Conservation (phyloP, 2,113 vertebrate species). For the Tringa solitaria region DNA sequence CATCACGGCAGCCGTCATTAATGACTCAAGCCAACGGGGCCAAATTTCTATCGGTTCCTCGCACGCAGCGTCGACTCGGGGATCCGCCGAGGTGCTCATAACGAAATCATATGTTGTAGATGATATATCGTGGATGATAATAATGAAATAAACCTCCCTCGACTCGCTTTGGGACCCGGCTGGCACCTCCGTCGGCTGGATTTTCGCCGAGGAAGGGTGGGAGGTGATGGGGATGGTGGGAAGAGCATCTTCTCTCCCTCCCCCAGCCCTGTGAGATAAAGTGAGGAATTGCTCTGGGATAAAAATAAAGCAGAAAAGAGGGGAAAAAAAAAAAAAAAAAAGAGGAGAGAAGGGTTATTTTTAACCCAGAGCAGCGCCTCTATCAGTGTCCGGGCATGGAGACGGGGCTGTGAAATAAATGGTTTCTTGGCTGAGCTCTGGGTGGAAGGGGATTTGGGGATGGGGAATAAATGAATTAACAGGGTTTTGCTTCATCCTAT, state of each 20-base stretch:
- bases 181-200: background rate
- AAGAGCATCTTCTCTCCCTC: background rate
- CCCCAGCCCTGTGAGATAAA: background rate
- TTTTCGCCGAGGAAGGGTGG: background rate
- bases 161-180: fast-evolving
- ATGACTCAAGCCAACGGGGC: background rate
- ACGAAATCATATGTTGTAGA: fast-evolving
- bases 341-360: background rate
- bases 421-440: background rate
- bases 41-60: background rate
- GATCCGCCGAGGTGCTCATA: fast-evolving
- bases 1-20: background rate
- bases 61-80: fast-evolving
- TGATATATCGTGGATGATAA: fast-evolving
- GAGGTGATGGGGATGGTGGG: background rate
- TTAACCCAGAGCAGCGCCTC: background rate
- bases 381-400: background rate
- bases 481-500: background rate
- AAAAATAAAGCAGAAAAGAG: background rate
- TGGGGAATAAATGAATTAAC: background rate
- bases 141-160: background rate
- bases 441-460: background rate
- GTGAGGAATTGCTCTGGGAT: background rate
- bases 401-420: background rate
- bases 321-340: too few species aligned